Evolutionary conservation across 2,797 vertebrate genomes (phyloP), one percentile per base, ranked within the genome.

Genomic region (Malurus leucopterus): DNA sequence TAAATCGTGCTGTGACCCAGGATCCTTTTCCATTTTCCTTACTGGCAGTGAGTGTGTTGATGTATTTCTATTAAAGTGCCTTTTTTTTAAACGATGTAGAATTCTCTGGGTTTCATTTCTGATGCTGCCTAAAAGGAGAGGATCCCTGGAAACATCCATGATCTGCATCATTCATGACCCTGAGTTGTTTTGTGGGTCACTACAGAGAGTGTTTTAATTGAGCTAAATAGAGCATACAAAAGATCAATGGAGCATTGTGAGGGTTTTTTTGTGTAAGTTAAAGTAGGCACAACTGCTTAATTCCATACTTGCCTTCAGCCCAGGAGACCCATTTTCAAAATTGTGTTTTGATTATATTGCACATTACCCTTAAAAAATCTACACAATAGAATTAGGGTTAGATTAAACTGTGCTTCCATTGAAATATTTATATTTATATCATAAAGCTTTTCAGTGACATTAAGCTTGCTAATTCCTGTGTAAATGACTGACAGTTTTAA

Each of bases 161-260:
- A 88, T 92, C 86, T 95, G 81, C 91, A 95, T 96, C 91, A 95
- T 95, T 96, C 94, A 95, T 97, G 93, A 95, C 93, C 70, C 70
- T 1, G 23, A 36, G 86, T 73, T 94, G 62, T 93, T 93, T 88
- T 91, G 88, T 96, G 93, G 92, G 93, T 96, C 95, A 93, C 65
- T 80, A 91, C 87, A 64, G 80, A 95, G 89, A 84, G 81, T 83
- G 84, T 80, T 95, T 96, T 96, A 97, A 95, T 96, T 96, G 96
- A 89, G 81, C 94, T 96, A 97, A 96, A 97, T 97, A 96, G 95
- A 97, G 94, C 96, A 94, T 95, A 92, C 61, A 69, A 95, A 96
- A 96, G 87, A 91, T 78, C 94, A 96, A 90, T 95, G 95, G 95
- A 95, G 92, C 95, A 93, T 87, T 95, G 74, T 77, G 80, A 93